phyloP scores from a whole-genome alignment of 2,113 vertebrate species.

The Petroica traversi region DNA sequence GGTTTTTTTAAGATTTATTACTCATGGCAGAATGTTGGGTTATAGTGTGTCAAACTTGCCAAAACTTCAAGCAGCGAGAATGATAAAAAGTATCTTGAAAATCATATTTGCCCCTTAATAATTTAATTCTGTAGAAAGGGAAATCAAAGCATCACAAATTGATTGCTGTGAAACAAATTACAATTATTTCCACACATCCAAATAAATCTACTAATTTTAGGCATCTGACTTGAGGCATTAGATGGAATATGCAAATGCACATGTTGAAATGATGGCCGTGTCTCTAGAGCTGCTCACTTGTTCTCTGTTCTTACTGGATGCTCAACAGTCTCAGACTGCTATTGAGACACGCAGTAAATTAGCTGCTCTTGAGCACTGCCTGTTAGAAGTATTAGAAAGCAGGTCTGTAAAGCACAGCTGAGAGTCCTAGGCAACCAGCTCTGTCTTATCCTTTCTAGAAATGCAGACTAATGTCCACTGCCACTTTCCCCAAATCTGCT shows the following conservation, averaged over 20 bases:
- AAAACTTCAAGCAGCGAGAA: conserved; percentile 48
- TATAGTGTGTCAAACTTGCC: conserved; percentile 28
- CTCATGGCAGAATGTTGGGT: not conserved
- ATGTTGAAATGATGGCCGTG: not conserved
- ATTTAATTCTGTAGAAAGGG: conserved; percentile 54
- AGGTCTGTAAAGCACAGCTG: conserved; percentile 38
- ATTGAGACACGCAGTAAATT: conserved; percentile 26
- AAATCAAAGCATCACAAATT: conserved; percentile 70
- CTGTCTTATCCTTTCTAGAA: not conserved
- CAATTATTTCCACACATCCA: conserved; percentile 70
- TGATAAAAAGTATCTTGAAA: conserved; percentile 42
- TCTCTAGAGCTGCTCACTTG: conserved; percentile 33
- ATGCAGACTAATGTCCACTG: conserved; percentile 30
- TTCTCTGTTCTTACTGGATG: not conserved
- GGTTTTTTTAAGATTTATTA: not conserved
- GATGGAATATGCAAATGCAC: conserved; percentile 55
- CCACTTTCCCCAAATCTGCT: conserved; percentile 37
- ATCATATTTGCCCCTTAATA: conserved; percentile 45
- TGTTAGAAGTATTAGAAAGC: conserved; percentile 53
- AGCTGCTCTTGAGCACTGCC: conserved; percentile 61
- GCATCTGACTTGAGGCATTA: conserved; percentile 61
- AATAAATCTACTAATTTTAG: conserved; percentile 68
- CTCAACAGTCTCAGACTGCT: not conserved
- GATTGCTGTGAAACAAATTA: conserved; percentile 69
- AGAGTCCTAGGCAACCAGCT: conserved; percentile 17